Conservation (phyloP, 2,113 vertebrate genomes). For the Elephas maximus region DNA sequence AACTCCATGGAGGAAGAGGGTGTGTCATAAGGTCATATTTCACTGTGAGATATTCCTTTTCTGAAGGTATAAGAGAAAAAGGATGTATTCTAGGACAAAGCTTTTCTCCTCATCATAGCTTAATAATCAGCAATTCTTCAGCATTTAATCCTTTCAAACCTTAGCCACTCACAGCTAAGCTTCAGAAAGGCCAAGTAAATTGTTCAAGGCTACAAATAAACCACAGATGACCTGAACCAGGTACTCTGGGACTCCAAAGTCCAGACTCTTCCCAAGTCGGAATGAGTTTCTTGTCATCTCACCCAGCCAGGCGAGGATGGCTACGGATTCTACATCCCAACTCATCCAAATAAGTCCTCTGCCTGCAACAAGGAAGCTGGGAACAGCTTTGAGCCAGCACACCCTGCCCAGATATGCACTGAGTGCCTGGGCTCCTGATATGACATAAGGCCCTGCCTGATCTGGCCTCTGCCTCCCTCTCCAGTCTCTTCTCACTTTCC, state of each 20-base stretch:
- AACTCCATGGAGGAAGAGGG: background rate
- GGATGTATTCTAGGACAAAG: background rate
- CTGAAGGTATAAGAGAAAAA: background rate
- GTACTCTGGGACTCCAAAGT: background rate
- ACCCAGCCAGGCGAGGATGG: background rate
- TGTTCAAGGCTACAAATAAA: conserved; percentile 50
- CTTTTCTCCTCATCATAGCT: conserved; percentile 23
- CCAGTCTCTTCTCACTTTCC: background rate
- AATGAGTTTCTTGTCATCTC: background rate
- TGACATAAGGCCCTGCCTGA: no score
- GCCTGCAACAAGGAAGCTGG: background rate
- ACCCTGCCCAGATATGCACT: background rate
- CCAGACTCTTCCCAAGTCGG: background rate
- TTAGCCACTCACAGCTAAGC: background rate
- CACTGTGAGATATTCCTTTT: background rate
- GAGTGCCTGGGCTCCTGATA: background rate
- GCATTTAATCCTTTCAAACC: background rate
- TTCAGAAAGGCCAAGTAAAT: background rate
- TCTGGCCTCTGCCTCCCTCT: background rate
- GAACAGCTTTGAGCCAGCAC: background rate
- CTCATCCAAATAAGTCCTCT: background rate
- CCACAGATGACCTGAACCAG: conserved; percentile 31
- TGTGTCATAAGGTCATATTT: background rate
- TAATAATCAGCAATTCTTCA: conserved; percentile 53
- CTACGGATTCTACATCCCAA: background rate